Evolutionary conservation across 1,140 invertebrate species (phyloP).

Genomic region (Cephus cinctus): DNA sequence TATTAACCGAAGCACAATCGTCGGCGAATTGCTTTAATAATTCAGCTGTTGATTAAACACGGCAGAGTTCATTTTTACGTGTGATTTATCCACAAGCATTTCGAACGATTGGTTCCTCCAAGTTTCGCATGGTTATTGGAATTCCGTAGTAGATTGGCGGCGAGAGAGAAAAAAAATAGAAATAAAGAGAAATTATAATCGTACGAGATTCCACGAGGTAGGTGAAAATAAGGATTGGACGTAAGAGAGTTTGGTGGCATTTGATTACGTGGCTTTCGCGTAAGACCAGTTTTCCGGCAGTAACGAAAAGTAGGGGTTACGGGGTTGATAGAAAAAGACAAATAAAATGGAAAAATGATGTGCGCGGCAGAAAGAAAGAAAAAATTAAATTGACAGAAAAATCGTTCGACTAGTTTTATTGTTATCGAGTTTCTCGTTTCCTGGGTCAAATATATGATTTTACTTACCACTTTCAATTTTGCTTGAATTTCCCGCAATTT

Average conservation of each 20-base stretch:
- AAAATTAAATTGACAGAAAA: not conserved
- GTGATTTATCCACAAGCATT: conserved; percentile 49
- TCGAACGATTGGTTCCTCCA: no score
- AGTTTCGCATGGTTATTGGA: no score
- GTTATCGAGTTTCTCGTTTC: not conserved
- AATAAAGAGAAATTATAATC: conserved; percentile 15
- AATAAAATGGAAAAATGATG: conserved; percentile 6
- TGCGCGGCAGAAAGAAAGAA: conserved; percentile 9
- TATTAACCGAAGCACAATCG: conserved; percentile 47
- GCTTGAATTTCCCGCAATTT: conserved; percentile 97
- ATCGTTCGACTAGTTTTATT: no score
- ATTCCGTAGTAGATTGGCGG: conserved; percentile 4
- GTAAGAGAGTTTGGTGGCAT: no score
- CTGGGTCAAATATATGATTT: no score
- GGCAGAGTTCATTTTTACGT: conserved; percentile 43
- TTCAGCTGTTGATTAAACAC: conserved; percentile 52
- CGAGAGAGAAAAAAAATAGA: not conserved
- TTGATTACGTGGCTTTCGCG: no score
- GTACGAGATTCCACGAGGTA: no score
- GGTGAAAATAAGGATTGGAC: no score
- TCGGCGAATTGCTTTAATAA: conserved; percentile 49
- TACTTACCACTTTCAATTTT: conserved; percentile 93
- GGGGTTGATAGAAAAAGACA: conserved; percentile 10
- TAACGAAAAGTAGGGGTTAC: no score
- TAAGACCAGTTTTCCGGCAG: no score